These are phyloP conservation scores for Melitaea athalia DNA, from an alignment of 2,888 invertebrate genomes.

Conservation along the genomic window DNA sequence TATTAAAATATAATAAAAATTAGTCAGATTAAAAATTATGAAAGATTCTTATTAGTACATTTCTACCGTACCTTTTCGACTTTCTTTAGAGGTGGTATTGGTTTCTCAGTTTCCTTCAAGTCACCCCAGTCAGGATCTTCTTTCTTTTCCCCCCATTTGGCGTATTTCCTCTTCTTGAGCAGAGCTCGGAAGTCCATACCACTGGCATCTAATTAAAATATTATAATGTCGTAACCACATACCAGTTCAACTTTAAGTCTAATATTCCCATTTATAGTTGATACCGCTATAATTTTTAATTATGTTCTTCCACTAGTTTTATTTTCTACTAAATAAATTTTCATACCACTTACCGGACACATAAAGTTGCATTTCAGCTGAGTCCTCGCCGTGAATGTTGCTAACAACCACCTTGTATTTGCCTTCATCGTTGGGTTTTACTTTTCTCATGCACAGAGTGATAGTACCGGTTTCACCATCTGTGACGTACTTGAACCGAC, in stretches of 20 bases:
- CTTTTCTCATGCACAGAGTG: slow-evolving; percentile 96
- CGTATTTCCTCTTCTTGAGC: slow-evolving; percentile 97
- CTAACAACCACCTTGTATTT: slow-evolving; percentile 96
- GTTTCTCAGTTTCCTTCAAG: slow-evolving; percentile 95
- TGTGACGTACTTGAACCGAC: slow-evolving; percentile 96
- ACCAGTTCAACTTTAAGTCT: not conserved
- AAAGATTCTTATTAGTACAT: not conserved
- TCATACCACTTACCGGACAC: slow-evolving; percentile 89
- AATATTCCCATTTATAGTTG: not conserved
- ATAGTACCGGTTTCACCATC: slow-evolving; percentile 96
- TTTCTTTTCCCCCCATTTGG: slow-evolving; percentile 95
- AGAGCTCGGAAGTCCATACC: slow-evolving; percentile 99
- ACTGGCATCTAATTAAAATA: slow-evolving; percentile 88
- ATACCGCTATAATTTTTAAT: not conserved
- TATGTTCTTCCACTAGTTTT: not conserved
- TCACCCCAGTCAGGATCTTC: slow-evolving; percentile 96
- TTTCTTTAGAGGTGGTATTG: slow-evolving; percentile 93
- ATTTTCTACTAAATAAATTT: not conserved
- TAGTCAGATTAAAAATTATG: not conserved
- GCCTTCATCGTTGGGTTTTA: slow-evolving; percentile 98
- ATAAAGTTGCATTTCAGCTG: slow-evolving; percentile 97
- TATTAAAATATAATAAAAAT: not conserved
- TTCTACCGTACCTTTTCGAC: slow-evolving; percentile 91
- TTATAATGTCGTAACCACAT: not conserved
- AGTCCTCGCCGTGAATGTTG: slow-evolving; percentile 97